Base-by-base conservation (phyloP, 2,113 vertebrate genomes). In the Copsychus sechellarum region DNA sequence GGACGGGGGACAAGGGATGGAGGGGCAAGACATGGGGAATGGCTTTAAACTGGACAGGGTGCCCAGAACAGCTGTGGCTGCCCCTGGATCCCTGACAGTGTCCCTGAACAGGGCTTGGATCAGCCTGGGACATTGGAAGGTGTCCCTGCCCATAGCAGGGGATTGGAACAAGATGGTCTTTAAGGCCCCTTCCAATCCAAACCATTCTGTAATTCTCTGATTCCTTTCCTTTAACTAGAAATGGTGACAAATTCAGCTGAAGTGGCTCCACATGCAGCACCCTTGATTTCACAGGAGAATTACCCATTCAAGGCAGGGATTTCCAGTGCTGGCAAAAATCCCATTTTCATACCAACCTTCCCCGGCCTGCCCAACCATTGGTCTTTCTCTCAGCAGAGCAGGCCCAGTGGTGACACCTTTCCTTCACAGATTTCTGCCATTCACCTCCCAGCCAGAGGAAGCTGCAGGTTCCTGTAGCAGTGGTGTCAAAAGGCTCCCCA, bases 241-340 rank as follows among this genome's bases (percentile, higher is more conserved):
- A 91, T n/a, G 70, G 87, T 25, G 94, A 90, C 23, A 80, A 78
- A 95, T 85, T 54, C 67, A 90, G 56, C 90, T n/a, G 76, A 82
- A 94, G 60, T 51, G 72, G 91, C 80, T 93, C 90, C 69, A 51
- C 36, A 9, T 3, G 60, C 77, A 92, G 86, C 81, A 94, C 85
- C 76, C 82, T 89, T 87, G 93, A 97, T 88, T 95, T 94, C 96
- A 86, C 86, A 90, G 93, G 74, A 94, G 81, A 93, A 96, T 90
- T 90, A 87, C 86, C 80, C 93, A 90, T 81, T 95, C 85, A 25
- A 97, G 95, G 80, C 96, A 92, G 92, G 90, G 84, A 91, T 92
- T 97, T 92, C 86, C 94, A 96, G 95, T 6, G 43, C 78, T 93
- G 96, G 76, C 51, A 77, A 95, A 86, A 96, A 86, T 67, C 81